A percentile compares a stretch with the other conserved stretches of the same genome.
These are phyloP conservation scores for Eumerus sabulonum DNA, from an alignment of 2,888 invertebrate genomes.

Conservation along the genomic window DNA sequence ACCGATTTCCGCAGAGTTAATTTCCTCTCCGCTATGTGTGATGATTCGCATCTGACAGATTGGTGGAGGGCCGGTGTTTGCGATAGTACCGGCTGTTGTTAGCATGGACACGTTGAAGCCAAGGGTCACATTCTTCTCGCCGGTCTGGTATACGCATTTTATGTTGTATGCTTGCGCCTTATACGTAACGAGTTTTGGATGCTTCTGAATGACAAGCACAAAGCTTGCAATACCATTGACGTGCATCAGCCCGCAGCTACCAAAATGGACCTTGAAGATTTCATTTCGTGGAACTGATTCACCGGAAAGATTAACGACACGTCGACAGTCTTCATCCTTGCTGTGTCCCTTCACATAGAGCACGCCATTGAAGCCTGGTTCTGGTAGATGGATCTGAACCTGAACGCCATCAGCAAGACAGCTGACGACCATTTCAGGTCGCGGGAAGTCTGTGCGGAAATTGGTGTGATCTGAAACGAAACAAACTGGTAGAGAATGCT, in stretches of 20 bases:
- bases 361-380: constrained; percentile 90
- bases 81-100: constrained; percentile 96
- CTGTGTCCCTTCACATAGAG: constrained; percentile 96
- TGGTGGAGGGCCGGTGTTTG: constrained; percentile 96
- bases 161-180: constrained; percentile 98
- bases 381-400: constrained; percentile 87
- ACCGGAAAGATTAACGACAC: constrained; percentile 87
- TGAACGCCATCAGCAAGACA: constrained; percentile 95
- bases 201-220: constrained; percentile 96
- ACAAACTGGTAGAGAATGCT: constrained; percentile 52
- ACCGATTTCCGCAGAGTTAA: constrained; percentile 94
- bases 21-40: constrained; percentile 91
- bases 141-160: constrained; percentile 96
- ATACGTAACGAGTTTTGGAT: constrained; percentile 96
- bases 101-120: constrained; percentile 97
- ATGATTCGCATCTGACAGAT: constrained; percentile 95
- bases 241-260: constrained; percentile 94
- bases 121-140: constrained; percentile 93
- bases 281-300: constrained; percentile 84
- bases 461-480: constrained; percentile 74
- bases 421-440: constrained; percentile 91
- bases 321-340: constrained; percentile 93
- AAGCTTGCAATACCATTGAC: constrained; percentile 95
- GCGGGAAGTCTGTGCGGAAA: constrained; percentile 89
- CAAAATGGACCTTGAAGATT: constrained; percentile 93